These are phyloP conservation scores for Siphamia tubifer DNA, from an alignment of 2,113 vertebrate genomes.

Conservation along the genomic window DNA sequence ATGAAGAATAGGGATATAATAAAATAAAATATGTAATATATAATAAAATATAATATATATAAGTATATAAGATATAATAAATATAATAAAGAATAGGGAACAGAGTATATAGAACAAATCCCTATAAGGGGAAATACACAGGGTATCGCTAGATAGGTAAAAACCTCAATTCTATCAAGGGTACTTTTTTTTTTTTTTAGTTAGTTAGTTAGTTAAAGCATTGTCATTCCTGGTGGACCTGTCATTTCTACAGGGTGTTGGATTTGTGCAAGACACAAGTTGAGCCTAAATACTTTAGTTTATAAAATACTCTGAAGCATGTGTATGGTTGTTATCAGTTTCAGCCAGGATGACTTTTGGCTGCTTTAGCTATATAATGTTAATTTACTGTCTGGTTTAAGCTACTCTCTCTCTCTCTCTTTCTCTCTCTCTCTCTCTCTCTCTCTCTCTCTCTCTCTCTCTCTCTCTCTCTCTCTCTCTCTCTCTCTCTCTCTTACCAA, in stretches of 20 bases:
- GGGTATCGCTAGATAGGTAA: slow-evolving; percentile 24
- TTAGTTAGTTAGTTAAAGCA: too few species aligned
- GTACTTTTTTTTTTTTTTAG: neutral
- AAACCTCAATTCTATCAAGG: neutral
- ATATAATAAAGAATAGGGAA: too few species aligned
- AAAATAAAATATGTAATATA: too few species aligned
- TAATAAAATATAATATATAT: too few species aligned
- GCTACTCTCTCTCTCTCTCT: neutral
- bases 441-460: neutral
- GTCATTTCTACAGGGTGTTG: neutral
- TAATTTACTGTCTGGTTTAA: slow-evolving; percentile 26
- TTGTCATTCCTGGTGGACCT: neutral
- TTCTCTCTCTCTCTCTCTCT: neutral
- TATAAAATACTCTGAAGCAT: neutral
- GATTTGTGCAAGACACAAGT: neutral
- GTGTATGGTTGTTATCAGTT: slow-evolving; percentile 10
- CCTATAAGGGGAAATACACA: slow-evolving; percentile 15
- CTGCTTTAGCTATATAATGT: slow-evolving; percentile 16
- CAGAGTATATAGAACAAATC: slow-evolving; percentile 31
- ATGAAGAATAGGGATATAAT: too few species aligned
- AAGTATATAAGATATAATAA: too few species aligned
- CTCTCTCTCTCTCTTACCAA: slow-evolving; percentile 3
- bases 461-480: neutral
- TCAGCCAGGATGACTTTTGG: slow-evolving; percentile 35
- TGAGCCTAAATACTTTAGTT: neutral